Evolutionary conservation across 2,797 vertebrate genomes (phyloP).

Genomic region (Lateolabrax maculatus): DNA sequence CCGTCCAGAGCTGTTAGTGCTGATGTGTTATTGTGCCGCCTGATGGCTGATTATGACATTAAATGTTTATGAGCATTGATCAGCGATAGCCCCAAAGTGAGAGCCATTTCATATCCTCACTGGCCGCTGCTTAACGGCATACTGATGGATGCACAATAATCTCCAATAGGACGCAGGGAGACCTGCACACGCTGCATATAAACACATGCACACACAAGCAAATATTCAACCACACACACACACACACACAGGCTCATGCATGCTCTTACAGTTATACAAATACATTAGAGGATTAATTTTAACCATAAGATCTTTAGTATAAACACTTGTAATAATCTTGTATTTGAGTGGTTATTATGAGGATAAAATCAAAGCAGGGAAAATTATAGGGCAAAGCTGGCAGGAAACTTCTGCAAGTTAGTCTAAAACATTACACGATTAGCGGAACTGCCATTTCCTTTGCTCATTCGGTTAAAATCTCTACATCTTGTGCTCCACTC

Average conservation of each 20-base stretch:
- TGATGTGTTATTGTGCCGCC: constrained; percentile 75
- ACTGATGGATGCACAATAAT: constrained; percentile 84
- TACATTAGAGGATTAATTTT: constrained; percentile 27
- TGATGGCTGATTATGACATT: constrained; percentile 84
- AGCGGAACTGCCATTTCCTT: not conserved
- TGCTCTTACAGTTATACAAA: constrained; percentile 6
- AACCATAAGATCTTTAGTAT: constrained; percentile 26
- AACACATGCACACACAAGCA: constrained; percentile 48
- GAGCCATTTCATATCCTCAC: constrained; percentile 78
- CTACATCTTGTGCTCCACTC: not conserved
- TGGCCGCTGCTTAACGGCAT: constrained; percentile 77
- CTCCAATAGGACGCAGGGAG: constrained; percentile 70
- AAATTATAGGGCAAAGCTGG: constrained; percentile 3
- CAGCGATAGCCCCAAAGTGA: constrained; percentile 73
- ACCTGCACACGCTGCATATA: constrained; percentile 58
- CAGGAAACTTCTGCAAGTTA: not conserved
- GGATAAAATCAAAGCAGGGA: not conserved
- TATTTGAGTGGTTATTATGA: constrained; percentile 17
- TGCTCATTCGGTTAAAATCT: not conserved
- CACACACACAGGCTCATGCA: constrained; percentile 3
- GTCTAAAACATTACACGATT: constrained; percentile 16
- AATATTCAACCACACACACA: constrained; percentile 24
- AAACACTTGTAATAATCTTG: constrained; percentile 38
- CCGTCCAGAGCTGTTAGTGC: constrained; percentile 63
- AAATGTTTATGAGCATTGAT: constrained; percentile 87